phyloP scores from a whole-genome alignment of 1,140 invertebrate genomes.

The Drosophila lacertosa region DNA sequence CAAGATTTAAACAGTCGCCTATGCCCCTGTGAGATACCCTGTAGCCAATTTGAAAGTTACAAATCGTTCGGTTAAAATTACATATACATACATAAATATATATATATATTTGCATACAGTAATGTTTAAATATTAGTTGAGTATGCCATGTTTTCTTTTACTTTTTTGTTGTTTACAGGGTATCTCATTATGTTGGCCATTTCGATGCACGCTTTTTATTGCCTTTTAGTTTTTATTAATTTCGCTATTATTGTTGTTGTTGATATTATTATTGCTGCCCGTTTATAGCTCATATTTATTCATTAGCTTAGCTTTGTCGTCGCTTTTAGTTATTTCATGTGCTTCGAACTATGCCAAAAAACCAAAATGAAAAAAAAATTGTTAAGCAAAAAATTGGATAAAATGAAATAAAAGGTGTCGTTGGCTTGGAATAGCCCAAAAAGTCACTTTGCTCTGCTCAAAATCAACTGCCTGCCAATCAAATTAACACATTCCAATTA shows the following conservation, averaged over 20 bases:
- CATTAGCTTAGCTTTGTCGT: slow-evolving; percentile 71
- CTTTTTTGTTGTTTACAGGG: background rate
- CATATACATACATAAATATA: background rate
- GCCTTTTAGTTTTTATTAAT: slow-evolving; percentile 39
- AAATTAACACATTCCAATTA: slow-evolving; percentile 81
- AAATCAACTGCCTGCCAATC: slow-evolving; percentile 69
- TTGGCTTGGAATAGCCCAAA: slow-evolving; percentile 30
- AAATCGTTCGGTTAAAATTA: too few species aligned
- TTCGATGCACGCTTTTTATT: slow-evolving; percentile 40
- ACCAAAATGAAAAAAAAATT: slow-evolving; percentile 7
- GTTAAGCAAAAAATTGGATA: slow-evolving; percentile 7
- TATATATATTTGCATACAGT: background rate
- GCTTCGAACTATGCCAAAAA: slow-evolving; percentile 42
- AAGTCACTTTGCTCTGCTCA: slow-evolving; percentile 19
- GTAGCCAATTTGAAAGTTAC: too few species aligned
- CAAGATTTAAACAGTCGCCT: too few species aligned
- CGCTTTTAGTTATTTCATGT: slow-evolving; percentile 53
- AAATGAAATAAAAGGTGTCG: slow-evolving; percentile 36
- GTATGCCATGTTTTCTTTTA: background rate
- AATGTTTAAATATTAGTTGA: too few species aligned
- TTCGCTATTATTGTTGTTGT: slow-evolving; percentile 28
- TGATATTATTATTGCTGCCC: slow-evolving; percentile 35
- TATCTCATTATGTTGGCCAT: slow-evolving; percentile 32
- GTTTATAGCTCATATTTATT: slow-evolving; percentile 77
- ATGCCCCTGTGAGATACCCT: slow-evolving; percentile 1